phyloP scores from a whole-genome alignment of 2,888 invertebrate genomes.

The Lysandra bellargus region DNA sequence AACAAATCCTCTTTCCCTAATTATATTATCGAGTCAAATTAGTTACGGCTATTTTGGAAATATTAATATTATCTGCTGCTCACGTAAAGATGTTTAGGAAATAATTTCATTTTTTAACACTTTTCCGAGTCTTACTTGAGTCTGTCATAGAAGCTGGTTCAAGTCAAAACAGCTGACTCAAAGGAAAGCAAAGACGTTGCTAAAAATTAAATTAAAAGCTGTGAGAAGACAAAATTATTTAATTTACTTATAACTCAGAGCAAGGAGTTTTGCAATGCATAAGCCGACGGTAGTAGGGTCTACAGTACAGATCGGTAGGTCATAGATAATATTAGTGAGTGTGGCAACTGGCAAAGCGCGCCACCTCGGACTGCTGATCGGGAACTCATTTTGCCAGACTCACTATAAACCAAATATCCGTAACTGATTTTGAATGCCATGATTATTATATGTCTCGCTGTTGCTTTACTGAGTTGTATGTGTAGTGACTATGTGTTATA shows the following conservation, averaged over 20 bases:
- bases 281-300: too few species aligned
- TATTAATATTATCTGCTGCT: not conserved
- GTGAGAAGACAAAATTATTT: not conserved
- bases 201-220: not conserved
- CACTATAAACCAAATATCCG: not conserved
- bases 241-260: too few species aligned
- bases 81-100: not conserved
- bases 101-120: not conserved
- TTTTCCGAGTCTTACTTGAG: not conserved
- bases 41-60: not conserved
- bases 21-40: not conserved
- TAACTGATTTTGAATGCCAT: not conserved
- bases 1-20: conserved; percentile 10
- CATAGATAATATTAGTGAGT: too few species aligned
- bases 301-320: too few species aligned
- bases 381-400: too few species aligned
- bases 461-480: conserved; percentile 28
- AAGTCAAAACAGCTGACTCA: not conserved
- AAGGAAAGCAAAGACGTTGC: not conserved
- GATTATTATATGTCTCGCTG: not conserved
- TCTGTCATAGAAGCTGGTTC: not conserved
- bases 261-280: too few species aligned
- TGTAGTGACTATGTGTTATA: conserved; percentile 19
- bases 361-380: too few species aligned
- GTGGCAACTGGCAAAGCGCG: too few species aligned